A percentile compares a stretch with the other conserved stretches of the same genome.
These are phyloP conservation scores for Narcine bancroftii DNA, from an alignment of 2,113 vertebrate species.

Conservation along the genomic window DNA sequence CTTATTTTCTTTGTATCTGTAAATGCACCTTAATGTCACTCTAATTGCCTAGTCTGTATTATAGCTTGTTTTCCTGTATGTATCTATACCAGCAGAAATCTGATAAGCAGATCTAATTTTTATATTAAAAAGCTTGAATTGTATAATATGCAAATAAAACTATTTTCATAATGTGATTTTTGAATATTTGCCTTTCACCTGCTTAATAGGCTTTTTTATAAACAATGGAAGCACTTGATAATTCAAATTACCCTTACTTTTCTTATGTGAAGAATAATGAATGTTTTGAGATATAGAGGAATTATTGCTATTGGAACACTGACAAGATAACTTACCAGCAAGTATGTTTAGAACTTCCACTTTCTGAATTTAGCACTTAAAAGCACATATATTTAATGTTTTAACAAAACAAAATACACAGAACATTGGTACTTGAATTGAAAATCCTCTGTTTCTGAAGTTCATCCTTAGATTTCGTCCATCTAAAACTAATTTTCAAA, in stretches of 20 bases:
- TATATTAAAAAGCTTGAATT: slow-evolving; percentile 30
- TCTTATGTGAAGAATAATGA: background rate
- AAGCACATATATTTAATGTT: too few species aligned
- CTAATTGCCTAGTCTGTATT: slow-evolving; percentile 33
- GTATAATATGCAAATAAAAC: slow-evolving; percentile 37
- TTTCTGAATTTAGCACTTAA: too few species aligned
- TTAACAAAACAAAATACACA: too few species aligned
- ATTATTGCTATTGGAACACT: too few species aligned
- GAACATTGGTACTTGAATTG: too few species aligned
- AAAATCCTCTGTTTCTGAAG: too few species aligned
- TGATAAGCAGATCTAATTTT: slow-evolving; percentile 32
- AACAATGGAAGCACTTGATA: background rate
- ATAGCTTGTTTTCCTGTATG: slow-evolving; percentile 34
- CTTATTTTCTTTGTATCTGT: background rate
- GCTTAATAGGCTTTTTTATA: too few species aligned
- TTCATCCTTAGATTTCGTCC: too few species aligned
- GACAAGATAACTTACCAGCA: too few species aligned
- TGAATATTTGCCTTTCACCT: background rate
- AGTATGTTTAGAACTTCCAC: too few species aligned
- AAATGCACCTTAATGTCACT: slow-evolving; percentile 36
- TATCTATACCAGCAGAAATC: slow-evolving; percentile 33
- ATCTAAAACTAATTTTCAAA: too few species aligned
- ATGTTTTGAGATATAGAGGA: too few species aligned
- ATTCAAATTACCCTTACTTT: background rate
- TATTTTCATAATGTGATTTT: slow-evolving; percentile 35